Conservation (phyloP, 2,888 invertebrate genomes). For the Tetragonisca angustula region DNA sequence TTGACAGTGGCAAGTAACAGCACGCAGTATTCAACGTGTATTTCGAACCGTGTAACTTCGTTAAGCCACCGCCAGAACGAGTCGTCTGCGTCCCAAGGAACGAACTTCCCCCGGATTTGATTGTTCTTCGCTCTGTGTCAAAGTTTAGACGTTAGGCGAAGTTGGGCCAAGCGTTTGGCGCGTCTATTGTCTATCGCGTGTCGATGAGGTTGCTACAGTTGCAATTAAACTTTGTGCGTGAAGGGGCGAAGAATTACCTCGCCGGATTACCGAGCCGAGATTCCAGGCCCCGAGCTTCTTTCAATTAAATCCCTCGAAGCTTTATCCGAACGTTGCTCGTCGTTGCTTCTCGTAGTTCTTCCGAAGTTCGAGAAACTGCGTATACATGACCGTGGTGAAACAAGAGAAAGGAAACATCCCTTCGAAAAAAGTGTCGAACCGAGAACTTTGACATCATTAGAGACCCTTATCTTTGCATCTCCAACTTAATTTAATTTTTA, state of each 20-base stretch:
- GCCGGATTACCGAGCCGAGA: neutral
- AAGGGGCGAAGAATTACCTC: constrained; percentile 5
- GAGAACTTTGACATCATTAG: neutral
- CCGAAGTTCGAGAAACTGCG: neutral
- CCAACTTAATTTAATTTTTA: too few relatives aligned
- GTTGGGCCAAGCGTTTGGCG: neutral
- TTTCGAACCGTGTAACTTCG: constrained; percentile 16
- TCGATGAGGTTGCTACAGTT: constrained; percentile 10
- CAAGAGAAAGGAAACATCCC: neutral
- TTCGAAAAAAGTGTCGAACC: neutral
- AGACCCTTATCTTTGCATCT: too few relatives aligned
- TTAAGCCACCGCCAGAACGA: neutral
- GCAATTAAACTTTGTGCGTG: constrained; percentile 34
- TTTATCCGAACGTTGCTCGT: neutral
- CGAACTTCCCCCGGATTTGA: neutral
- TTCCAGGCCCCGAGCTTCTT: neutral
- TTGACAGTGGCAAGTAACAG: constrained; percentile 4
- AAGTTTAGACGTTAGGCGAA: constrained; percentile 13
- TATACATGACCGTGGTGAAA: neutral
- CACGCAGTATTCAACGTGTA: constrained; percentile 4
- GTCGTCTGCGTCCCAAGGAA: neutral
- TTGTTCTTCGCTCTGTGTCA: neutral
- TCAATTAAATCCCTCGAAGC: constrained; percentile 6
- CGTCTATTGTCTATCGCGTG: constrained; percentile 11
- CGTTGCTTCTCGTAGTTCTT: neutral